Evolutionary conservation across 2,888 invertebrate genomes (phyloP).

Genomic region (Limenitis camilla): DNA sequence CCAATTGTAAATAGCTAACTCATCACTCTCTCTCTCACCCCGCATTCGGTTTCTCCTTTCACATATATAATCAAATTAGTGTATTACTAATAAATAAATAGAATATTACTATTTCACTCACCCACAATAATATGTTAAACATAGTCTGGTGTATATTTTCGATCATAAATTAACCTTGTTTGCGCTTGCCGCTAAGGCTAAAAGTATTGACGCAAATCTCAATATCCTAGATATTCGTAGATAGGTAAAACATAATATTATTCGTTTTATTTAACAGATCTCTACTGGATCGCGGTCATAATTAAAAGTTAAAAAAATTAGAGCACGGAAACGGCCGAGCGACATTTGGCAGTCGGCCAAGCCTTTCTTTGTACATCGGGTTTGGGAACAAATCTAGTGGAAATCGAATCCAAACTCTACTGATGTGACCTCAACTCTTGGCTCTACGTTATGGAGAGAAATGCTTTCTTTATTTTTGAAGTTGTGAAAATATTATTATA

Average conservation of each 20-base stretch:
- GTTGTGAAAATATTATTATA: slow-evolving; percentile 1
- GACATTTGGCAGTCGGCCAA: slow-evolving; percentile 57
- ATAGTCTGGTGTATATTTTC: no score
- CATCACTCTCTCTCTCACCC: no score
- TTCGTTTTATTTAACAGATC: not conserved
- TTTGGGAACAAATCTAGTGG: slow-evolving; percentile 50
- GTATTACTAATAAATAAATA: no score
- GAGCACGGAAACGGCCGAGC: slow-evolving; percentile 50
- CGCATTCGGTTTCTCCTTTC: no score
- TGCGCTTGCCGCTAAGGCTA: no score
- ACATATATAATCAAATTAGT: no score
- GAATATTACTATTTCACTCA: no score
- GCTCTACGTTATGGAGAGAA: slow-evolving; percentile 5
- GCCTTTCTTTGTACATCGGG: slow-evolving; percentile 38
- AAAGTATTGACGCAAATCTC: no score
- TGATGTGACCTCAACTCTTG: slow-evolving; percentile 20
- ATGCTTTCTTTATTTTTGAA: not conserved
- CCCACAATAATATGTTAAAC: no score
- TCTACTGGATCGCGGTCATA: slow-evolving; percentile 40
- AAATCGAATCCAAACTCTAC: slow-evolving; percentile 31
- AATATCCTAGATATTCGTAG: not conserved
- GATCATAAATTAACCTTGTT: no score
- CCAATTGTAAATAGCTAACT: no score
- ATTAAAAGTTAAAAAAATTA: slow-evolving; percentile 55
- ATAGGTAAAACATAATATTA: not conserved